Conservation (phyloP, 2,797 vertebrate species). For the Phrynocephalus vlangalii region DNA sequence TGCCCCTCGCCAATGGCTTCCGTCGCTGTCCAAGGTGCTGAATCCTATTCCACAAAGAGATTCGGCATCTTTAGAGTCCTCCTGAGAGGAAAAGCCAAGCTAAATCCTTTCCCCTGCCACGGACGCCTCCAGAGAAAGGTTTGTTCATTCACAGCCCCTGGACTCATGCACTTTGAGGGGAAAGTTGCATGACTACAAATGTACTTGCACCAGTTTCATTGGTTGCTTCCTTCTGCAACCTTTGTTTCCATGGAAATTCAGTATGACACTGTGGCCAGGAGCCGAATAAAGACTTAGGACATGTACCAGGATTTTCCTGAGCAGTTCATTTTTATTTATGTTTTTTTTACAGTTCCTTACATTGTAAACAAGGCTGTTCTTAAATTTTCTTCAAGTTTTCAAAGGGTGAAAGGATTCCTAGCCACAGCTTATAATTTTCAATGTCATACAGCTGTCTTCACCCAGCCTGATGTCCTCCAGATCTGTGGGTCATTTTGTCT, state of each 20-base stretch:
- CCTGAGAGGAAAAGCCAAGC: too few relatives aligned
- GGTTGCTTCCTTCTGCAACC: background rate
- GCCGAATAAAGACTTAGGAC: background rate
- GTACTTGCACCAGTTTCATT: background rate
- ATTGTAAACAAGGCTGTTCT: background rate
- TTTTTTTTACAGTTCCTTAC: background rate
- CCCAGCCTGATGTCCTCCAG: background rate
- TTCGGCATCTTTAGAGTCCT: too few relatives aligned
- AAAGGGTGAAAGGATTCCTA: background rate
- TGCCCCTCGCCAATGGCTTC: too few relatives aligned
- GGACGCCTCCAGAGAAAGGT: too few relatives aligned
- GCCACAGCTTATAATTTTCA: background rate
- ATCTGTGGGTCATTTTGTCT: background rate
- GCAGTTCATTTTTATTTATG: background rate
- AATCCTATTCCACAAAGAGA: too few relatives aligned
- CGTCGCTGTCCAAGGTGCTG: too few relatives aligned
- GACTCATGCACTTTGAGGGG: background rate
- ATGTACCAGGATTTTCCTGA: background rate
- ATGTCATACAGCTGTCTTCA: background rate
- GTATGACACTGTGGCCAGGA: background rate
- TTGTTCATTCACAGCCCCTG: too few relatives aligned
- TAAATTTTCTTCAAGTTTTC: background rate
- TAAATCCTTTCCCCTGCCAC: too few relatives aligned
- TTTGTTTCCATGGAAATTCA: slow-evolving; percentile 13
- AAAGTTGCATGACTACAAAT: background rate